phyloP scores from a whole-genome alignment of 2,797 vertebrate genomes.

The Characodon lateralis region DNA sequence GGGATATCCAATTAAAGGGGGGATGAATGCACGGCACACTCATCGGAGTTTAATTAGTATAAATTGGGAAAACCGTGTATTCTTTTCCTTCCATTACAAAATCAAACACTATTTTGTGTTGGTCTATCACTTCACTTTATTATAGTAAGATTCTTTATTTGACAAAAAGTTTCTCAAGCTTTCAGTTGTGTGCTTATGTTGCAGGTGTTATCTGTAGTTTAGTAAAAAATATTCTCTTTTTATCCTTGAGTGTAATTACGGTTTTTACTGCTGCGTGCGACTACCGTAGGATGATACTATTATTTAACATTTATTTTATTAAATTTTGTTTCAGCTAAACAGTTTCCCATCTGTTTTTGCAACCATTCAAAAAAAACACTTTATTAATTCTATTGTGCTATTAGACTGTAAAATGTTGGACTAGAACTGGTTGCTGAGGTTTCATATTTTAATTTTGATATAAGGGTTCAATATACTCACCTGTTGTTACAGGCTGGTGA shows the following conservation, averaged over 20 bases:
- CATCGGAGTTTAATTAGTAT: too few species aligned
- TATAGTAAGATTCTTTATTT: not conserved
- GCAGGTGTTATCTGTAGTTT: not conserved
- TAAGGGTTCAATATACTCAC: conserved; percentile 48
- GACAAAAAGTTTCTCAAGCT: not conserved
- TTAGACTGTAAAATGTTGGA: not conserved
- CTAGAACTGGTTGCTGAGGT: not conserved
- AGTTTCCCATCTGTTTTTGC: not conserved
- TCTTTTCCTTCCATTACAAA: too few species aligned
- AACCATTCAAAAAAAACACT: not conserved
- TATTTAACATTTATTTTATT: not conserved
- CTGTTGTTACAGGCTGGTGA: conserved; percentile 97
- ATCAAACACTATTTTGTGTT: too few species aligned
- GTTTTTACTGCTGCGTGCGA: not conserved
- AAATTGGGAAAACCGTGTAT: too few species aligned
- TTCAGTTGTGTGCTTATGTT: not conserved
- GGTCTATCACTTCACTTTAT: too few species aligned
- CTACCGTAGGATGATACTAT: not conserved
- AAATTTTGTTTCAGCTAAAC: not conserved
- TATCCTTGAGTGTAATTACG: not conserved
- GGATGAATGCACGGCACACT: too few species aligned
- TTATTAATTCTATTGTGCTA: not conserved
- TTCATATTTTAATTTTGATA: not conserved
- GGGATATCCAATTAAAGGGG: too few species aligned
- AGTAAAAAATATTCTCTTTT: not conserved